Evolutionary conservation across 2,888 invertebrate species (phyloP).

Genomic region (Pinctada fucata): DNA sequence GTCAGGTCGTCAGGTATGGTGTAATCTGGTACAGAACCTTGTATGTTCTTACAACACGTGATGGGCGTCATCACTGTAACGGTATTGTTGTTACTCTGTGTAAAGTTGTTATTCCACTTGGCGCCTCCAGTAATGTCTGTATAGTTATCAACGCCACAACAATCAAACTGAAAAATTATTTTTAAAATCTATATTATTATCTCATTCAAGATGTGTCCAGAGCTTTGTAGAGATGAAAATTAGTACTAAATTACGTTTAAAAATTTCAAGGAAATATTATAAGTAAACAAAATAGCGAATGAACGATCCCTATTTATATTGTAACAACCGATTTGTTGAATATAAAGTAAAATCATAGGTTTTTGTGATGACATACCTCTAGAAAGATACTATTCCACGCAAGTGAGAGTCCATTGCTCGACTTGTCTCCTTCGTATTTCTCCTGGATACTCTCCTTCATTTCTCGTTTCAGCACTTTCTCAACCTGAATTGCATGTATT

Average conservation of each 20-base stretch:
- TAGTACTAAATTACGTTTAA: too few relatives aligned
- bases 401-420: constrained; percentile 39
- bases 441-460: constrained; percentile 33
- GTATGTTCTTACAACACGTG: constrained; percentile 19
- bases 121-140: constrained; percentile 17
- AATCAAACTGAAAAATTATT: constrained; percentile 17
- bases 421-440: constrained; percentile 45
- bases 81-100: neutral
- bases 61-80: constrained; percentile 13
- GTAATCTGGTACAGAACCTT: constrained; percentile 4
- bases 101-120: constrained; percentile 14
- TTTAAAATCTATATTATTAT: too few relatives aligned
- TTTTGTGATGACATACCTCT: constrained; percentile 36
- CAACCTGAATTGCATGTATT: constrained; percentile 29
- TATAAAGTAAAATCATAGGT: too few relatives aligned
- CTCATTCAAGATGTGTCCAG: too few relatives aligned
- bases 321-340: too few relatives aligned
- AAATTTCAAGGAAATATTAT: too few relatives aligned
- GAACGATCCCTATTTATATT: too few relatives aligned
- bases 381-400: constrained; percentile 50
- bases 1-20: neutral
- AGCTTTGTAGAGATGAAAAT: too few relatives aligned
- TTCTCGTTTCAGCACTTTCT: constrained; percentile 37
- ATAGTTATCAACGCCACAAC: constrained; percentile 29
- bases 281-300: too few relatives aligned